Percentiles rank a stretch among this genome's conserved stretches.
Conservation (phyloP, 2,888 invertebrate genomes). For the Deilephila porcellus region DNA sequence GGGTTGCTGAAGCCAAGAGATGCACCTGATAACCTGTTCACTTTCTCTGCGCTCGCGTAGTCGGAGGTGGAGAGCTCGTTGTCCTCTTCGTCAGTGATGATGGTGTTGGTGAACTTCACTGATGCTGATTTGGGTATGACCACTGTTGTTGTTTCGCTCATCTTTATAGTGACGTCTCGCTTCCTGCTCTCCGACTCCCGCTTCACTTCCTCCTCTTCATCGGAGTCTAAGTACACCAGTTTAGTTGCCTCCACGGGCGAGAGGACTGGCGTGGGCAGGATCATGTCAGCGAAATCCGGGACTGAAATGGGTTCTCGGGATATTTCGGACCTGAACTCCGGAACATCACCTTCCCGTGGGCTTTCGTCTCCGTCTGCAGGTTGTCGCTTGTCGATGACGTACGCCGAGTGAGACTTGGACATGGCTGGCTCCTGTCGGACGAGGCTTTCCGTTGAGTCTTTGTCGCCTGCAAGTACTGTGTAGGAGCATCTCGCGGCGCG, state of each 20-base stretch:
- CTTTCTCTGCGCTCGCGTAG: conserved; percentile 90
- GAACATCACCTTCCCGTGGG: conserved; percentile 63
- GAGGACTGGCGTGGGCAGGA: conserved; percentile 55
- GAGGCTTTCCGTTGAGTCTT: conserved; percentile 88
- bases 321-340: conserved; percentile 68
- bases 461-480: conserved; percentile 86
- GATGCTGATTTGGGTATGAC: conserved; percentile 85
- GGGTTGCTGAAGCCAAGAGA: conserved; percentile 89
- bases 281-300: conserved; percentile 88
- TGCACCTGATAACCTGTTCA: conserved; percentile 82
- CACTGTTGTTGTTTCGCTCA: conserved; percentile 73
- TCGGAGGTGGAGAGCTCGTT: conserved; percentile 88
- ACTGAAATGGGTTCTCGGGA: conserved; percentile 89
- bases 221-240: conserved; percentile 88
- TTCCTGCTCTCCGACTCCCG: conserved; percentile 21
- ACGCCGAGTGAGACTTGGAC: conserved; percentile 85
- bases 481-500: conserved; percentile 89
- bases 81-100: conserved; percentile 84
- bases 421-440: conserved; percentile 69
- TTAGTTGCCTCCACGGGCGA: conserved; percentile 88
- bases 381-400: conserved; percentile 78
- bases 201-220: conserved; percentile 82
- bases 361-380: conserved; percentile 51
- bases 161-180: conserved; percentile 37
- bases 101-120: conserved; percentile 83